These are phyloP conservation scores for Cephus nigrinus DNA, from an alignment of 2,888 invertebrate species.

Conservation along the genomic window DNA sequence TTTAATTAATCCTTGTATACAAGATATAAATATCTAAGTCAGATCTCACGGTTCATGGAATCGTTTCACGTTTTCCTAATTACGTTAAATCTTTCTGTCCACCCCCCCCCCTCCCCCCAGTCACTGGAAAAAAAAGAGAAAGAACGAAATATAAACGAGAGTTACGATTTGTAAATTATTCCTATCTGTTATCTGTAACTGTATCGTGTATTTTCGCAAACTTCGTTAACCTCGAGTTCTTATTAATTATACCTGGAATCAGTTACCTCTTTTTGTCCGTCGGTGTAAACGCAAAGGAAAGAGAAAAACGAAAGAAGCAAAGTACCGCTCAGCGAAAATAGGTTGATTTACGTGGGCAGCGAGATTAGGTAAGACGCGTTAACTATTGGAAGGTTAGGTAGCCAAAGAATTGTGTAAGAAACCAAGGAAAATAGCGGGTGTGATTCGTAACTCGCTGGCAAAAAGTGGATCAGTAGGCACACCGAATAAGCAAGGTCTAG, in stretches of 20 bases:
- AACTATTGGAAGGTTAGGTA: background rate
- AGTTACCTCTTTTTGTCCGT: background rate
- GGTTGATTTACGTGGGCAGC: background rate
- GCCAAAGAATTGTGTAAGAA: background rate
- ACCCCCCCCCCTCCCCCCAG: background rate
- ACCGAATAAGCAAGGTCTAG: constrained; percentile 1
- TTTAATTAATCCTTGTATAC: background rate
- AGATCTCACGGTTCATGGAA: background rate
- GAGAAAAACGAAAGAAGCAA: background rate
- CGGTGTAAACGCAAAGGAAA: background rate
- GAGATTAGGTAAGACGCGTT: background rate
- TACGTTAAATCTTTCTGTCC: background rate
- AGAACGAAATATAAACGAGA: background rate
- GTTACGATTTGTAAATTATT: background rate
- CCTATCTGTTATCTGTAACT: background rate
- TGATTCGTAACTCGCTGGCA: background rate
- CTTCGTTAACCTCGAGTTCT: background rate
- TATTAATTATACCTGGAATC: background rate
- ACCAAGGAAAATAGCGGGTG: background rate
- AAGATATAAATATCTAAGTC: background rate
- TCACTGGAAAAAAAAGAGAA: background rate
- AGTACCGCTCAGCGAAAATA: background rate
- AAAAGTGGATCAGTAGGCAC: constrained; percentile 4
- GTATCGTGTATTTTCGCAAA: background rate
- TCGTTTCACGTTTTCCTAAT: background rate